Evolutionary conservation across 1,140 invertebrate genomes (phyloP).

Genomic region (Eueides isabella): DNA sequence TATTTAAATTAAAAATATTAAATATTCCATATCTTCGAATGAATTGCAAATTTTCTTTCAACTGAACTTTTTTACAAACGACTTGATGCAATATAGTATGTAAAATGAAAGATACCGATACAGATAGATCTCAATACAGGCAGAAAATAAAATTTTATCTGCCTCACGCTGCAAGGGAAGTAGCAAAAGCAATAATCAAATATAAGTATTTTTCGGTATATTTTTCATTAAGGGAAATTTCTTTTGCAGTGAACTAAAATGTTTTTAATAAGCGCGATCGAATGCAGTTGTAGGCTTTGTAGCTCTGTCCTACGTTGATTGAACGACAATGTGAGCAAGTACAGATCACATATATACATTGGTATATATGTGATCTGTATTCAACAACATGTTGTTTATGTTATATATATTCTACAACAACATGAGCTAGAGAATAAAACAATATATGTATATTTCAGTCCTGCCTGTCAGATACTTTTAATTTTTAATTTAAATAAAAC

Average conservation of each 20-base stretch:
- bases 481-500: too few relatives aligned
- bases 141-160: neutral
- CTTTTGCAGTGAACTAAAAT: neutral
- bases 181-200: neutral
- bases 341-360: neutral
- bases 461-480: too few relatives aligned
- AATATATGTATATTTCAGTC: too few relatives aligned
- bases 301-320: neutral
- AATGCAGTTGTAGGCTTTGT: neutral
- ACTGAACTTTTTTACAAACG: too few relatives aligned
- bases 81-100: too few relatives aligned
- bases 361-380: too few relatives aligned
- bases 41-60: too few relatives aligned
- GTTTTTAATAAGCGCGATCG: slow-evolving; percentile 4
- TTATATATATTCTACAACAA: neutral
- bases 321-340: neutral
- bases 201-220: neutral
- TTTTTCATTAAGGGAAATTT: neutral
- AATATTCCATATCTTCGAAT: too few relatives aligned
- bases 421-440: too few relatives aligned
- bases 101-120: neutral
- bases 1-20: too few relatives aligned
- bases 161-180: neutral
- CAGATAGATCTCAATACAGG: neutral
- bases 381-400: too few relatives aligned